Evolutionary conservation across 2,797 vertebrate genomes (phyloP).

Genomic region (Yasuhikotakia modesta): DNA sequence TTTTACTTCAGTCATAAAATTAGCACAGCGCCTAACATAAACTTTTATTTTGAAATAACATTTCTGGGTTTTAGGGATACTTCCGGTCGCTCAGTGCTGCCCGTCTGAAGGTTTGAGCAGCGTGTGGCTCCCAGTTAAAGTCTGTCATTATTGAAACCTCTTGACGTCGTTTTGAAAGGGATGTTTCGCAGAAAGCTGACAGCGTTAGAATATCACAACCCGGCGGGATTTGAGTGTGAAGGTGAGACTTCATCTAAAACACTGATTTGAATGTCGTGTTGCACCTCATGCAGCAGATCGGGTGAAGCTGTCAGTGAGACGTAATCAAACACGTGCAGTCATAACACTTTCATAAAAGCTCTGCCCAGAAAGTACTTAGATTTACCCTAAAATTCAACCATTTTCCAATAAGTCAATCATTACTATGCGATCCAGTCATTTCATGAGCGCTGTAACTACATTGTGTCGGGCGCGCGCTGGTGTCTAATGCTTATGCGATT

Average conservation of each 20-base stretch:
- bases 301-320: neutral
- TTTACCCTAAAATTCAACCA: too few relatives aligned
- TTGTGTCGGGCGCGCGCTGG: too few relatives aligned
- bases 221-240: slow-evolving; percentile 85
- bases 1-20: neutral
- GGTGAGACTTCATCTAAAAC: slow-evolving; percentile 71
- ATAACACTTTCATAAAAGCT: too few relatives aligned
- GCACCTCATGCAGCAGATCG: slow-evolving; percentile 3
- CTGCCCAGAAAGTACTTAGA: too few relatives aligned
- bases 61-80: neutral
- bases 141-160: neutral
- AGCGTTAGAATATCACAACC: slow-evolving; percentile 93
- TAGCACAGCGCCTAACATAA: neutral
- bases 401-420: too few relatives aligned
- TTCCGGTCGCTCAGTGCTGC: neutral
- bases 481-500: slow-evolving; percentile 1
- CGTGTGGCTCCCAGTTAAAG: neutral
- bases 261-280: neutral
- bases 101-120: neutral
- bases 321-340: too few relatives aligned
- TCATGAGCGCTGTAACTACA: too few relatives aligned
- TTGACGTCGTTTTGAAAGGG: slow-evolving; percentile 12
- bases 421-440: too few relatives aligned
- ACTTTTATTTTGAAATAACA: slow-evolving; percentile 34
- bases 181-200: slow-evolving; percentile 95